Conservation (phyloP, 2,888 invertebrate species). For the Pedicia rivosa region DNA sequence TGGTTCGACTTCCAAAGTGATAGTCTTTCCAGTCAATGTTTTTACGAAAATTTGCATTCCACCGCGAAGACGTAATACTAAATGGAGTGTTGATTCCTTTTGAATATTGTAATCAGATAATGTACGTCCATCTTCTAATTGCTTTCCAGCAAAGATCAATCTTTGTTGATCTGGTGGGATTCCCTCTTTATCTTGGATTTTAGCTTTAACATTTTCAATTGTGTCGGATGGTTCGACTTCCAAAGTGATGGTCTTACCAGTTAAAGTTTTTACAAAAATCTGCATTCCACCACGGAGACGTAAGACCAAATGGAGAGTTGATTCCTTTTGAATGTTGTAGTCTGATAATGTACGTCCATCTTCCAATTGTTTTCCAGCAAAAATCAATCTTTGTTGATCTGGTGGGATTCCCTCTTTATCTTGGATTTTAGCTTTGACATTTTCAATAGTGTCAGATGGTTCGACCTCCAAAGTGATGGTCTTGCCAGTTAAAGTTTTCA, state of each 20-base stretch:
- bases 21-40: constrained; percentile 86
- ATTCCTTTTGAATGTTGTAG: constrained; percentile 90
- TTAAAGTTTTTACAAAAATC: constrained; percentile 91
- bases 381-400: constrained; percentile 80
- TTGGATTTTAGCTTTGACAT: constrained; percentile 87
- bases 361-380: constrained; percentile 87
- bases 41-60: constrained; percentile 99
- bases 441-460: constrained; percentile 85
- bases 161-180: constrained; percentile 77
- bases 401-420: constrained; percentile 86
- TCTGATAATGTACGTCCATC: constrained; percentile 86
- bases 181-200: constrained; percentile 83
- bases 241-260: constrained; percentile 88
- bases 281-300: constrained; percentile 95
- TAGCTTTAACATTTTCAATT: constrained; percentile 90
- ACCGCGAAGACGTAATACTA: constrained; percentile 79
- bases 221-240: constrained; percentile 88
- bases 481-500: constrained; percentile 86
- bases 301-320: constrained; percentile 85
- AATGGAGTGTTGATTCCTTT: constrained; percentile 80
- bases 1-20: constrained; percentile 82
- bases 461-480: constrained; percentile 87
- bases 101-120: constrained; percentile 91
- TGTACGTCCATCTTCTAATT: constrained; percentile 87
- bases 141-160: constrained; percentile 88